These are phyloP conservation scores for Leptopilina drosophilae DNA, from an alignment of 2,888 invertebrate genomes.

Conservation along the genomic window DNA sequence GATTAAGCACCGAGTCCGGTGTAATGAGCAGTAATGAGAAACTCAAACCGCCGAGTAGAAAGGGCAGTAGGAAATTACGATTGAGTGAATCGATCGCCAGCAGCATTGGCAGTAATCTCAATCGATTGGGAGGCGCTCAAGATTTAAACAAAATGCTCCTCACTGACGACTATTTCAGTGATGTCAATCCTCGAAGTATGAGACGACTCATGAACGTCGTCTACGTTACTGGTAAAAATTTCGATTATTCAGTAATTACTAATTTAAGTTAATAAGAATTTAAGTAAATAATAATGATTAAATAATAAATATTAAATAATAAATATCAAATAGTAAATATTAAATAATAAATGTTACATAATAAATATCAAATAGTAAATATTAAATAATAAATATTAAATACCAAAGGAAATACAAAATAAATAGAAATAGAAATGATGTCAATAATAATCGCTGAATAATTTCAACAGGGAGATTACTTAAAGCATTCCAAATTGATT, in stretches of 20 bases:
- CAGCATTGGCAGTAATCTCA: constrained; percentile 92
- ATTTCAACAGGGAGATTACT: constrained; percentile 88
- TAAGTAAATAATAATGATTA: no score
- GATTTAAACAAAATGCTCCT: constrained; percentile 89
- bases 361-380: no score
- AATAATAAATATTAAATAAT: no score
- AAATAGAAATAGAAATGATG: no score
- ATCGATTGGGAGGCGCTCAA: constrained; percentile 87
- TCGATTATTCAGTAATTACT: no score
- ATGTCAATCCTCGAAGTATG: constrained; percentile 98
- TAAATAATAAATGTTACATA: no score
- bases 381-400: no score
- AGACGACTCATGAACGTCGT: constrained; percentile 97
- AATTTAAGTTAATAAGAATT: no score
- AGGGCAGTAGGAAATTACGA: constrained; percentile 85
- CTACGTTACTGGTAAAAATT: constrained; percentile 90
- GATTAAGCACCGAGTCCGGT: constrained; percentile 88
- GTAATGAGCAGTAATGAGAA: constrained; percentile 90
- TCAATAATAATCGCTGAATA: no score
- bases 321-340: no score
- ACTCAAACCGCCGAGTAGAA: constrained; percentile 80
- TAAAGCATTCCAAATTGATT: constrained; percentile 99
- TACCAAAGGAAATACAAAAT: no score
- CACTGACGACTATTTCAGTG: constrained; percentile 99
- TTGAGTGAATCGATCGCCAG: constrained; percentile 94